Base-by-base conservation (phyloP, 1,140 invertebrate genomes). In the Coboldia fuscipes region DNA sequence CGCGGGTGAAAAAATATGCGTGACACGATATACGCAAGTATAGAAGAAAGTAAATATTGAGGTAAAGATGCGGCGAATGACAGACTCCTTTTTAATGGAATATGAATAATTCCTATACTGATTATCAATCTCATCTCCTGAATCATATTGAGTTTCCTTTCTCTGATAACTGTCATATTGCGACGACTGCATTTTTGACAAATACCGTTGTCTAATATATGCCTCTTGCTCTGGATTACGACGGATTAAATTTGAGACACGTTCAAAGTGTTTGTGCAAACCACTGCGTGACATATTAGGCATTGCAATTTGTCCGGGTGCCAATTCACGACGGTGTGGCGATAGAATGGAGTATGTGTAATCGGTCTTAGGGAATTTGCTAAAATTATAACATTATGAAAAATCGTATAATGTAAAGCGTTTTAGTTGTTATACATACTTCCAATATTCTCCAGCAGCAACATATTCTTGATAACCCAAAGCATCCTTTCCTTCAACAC, bases 271-370 rank as follows among this genome's bases (percentile, higher is more conserved):
- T 34, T 50, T 43, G 9, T 42, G 48, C 12, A 68, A 48, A 20
- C 73, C 69, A 30, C 66, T 62, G 12, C 77, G 64, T 1, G 76
- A 80, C 78, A 82, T 81, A 48, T 82, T 82, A 2, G 78, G 78
- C 62, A 80, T 77, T 14, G 73, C 73, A 37, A 80, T 60, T 37
- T 76, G 63, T 15, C 76, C 77, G 3, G 76, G 75, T 0, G 74
- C 75, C 37, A 81, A 58, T 52, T 77, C 75, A 38, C 75, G 69
- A 14, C 76, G 67, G 57, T 74, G 75, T 39, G 68, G 67, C n/a
- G 77, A 79, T 24, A 68, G 48, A 26, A 60, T 61, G 0, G 76
- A 80, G 53, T 82, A 82, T 4, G 77, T 81, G 52, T 78, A 82
- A 56, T 81, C 76, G 39, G 77, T 81, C 58, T 80, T 81, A 4